phyloP scores from a whole-genome alignment of 2,113 vertebrate genomes.

The Myodes glareolus region DNA sequence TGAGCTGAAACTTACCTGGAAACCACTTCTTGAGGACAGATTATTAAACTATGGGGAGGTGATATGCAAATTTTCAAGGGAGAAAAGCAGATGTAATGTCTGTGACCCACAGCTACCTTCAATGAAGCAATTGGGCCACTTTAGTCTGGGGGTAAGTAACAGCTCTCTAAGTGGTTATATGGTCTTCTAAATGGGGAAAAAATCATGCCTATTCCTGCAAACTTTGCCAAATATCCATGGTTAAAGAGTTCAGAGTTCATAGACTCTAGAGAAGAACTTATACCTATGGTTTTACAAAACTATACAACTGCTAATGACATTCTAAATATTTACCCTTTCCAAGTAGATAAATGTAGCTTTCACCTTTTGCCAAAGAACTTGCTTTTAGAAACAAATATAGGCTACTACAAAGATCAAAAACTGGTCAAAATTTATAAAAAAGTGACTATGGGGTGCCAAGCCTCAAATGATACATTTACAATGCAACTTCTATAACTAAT shows the following conservation, averaged over 20 bases:
- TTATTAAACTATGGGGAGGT: neutral
- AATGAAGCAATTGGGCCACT: fast-evolving
- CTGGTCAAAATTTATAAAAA: neutral
- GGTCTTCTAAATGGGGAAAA: neutral
- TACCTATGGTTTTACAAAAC: neutral
- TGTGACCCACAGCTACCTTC: neutral
- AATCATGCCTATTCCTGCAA: neutral
- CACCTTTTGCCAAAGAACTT: neutral
- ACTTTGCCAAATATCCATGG: neutral
- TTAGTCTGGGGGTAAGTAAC: neutral
- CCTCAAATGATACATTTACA: neutral
- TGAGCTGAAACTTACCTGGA: neutral
- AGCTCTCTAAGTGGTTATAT: neutral
- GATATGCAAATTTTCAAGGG: neutral
- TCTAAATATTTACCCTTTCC: neutral
- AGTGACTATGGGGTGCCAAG: neutral
- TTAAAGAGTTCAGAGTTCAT: neutral
- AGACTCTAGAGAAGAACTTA: neutral
- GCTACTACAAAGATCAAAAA: neutral
- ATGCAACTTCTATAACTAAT: neutral
- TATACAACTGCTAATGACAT: neutral
- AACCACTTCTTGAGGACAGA: neutral
- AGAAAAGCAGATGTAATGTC: neutral
- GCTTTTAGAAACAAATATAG: neutral
- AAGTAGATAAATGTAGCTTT: neutral